phyloP scores from a whole-genome alignment of 2,888 invertebrate genomes.

The Sinotaia quadrata region DNA sequence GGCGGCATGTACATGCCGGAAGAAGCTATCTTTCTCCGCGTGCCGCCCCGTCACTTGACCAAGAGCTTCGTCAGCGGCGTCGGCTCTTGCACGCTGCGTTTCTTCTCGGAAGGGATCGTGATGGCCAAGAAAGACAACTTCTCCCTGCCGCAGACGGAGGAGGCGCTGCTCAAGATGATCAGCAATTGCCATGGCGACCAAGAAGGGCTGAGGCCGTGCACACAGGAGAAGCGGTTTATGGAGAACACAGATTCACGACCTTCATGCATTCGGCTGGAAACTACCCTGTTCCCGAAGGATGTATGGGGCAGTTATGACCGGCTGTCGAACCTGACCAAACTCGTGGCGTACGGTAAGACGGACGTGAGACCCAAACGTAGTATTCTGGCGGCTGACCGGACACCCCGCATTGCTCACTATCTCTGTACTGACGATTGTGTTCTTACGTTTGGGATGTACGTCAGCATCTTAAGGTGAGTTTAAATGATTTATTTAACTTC shows the following conservation, averaged over 20 bases:
- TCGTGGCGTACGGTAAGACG: slow-evolving; percentile 29
- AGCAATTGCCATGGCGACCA: slow-evolving; percentile 16
- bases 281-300: slow-evolving; percentile 25
- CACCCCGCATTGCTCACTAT: slow-evolving; percentile 33
- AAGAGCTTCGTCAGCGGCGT: slow-evolving; percentile 25
- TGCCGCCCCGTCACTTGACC: slow-evolving; percentile 15
- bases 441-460: slow-evolving; percentile 26
- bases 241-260: slow-evolving; percentile 11
- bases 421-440: slow-evolving; percentile 24
- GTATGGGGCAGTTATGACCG: slow-evolving; percentile 25
- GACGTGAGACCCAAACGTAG: slow-evolving; percentile 10
- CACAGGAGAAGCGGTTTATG: slow-evolving; percentile 9
- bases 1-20: slow-evolving; percentile 37
- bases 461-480: slow-evolving; percentile 30
- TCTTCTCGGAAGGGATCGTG: slow-evolving; percentile 29
- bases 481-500: background rate
- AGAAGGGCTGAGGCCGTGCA: slow-evolving; percentile 22
- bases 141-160: slow-evolving; percentile 10
- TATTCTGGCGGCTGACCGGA: background rate
- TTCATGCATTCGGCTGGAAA: slow-evolving; percentile 19
- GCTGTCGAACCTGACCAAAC: slow-evolving; percentile 21
- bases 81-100: slow-evolving; percentile 8
- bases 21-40: slow-evolving; percentile 24
- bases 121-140: slow-evolving; percentile 13
- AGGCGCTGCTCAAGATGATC: slow-evolving; percentile 11